These are phyloP conservation scores for Drosophila biarmipes DNA, from an alignment of 1,140 invertebrate genomes.

Conservation along the genomic window DNA sequence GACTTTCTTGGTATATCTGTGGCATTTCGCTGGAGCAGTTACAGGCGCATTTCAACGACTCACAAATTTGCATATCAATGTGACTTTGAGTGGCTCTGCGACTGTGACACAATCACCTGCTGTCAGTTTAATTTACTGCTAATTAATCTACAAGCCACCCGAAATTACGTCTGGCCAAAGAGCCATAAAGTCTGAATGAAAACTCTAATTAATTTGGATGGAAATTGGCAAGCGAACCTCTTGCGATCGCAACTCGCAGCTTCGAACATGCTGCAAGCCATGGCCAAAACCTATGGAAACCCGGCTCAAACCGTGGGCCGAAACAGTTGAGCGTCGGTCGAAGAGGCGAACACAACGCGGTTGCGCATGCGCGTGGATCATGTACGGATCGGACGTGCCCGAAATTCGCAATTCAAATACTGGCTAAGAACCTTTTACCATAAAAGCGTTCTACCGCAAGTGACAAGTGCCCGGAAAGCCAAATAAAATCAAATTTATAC, in stretches of 20 bases:
- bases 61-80: constrained; percentile 77
- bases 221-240: constrained; percentile 24
- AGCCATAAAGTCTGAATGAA: constrained; percentile 23
- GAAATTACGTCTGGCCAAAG: constrained; percentile 25
- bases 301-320: constrained; percentile 9
- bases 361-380: constrained; percentile 65
- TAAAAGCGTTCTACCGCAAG: constrained; percentile 25
- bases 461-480: constrained; percentile 44
- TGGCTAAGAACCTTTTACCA: constrained; percentile 26
- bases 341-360: constrained; percentile 46
- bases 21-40: constrained; percentile 20
- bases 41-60: constrained; percentile 28
- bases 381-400: constrained; percentile 63
- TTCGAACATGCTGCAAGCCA: constrained; percentile 31
- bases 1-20: background rate
- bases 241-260: constrained; percentile 9
- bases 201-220: constrained; percentile 35
- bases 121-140: constrained; percentile 66
- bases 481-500: constrained; percentile 21
- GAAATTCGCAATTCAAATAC: constrained; percentile 57
- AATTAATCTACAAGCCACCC: constrained; percentile 57
- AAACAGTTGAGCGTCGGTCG: constrained; percentile 41
- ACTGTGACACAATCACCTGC: constrained; percentile 68
- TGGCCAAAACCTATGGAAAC: background rate
- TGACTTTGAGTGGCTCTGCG: constrained; percentile 22